These are phyloP conservation scores for Stegostoma tigrinum DNA, from an alignment of 2,113 vertebrate genomes.

Conservation along the genomic window DNA sequence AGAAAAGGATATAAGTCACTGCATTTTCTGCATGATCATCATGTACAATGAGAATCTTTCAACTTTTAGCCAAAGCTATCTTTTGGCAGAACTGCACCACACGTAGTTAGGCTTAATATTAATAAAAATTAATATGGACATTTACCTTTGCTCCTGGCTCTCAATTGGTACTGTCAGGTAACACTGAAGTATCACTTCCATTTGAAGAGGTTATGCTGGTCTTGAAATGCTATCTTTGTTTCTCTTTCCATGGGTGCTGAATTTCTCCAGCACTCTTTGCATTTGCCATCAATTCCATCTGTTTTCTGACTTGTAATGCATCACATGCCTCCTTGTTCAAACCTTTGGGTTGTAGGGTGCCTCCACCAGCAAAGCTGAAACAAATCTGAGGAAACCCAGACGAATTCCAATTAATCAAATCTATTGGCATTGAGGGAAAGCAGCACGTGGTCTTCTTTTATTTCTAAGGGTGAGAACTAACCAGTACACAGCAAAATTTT, in stretches of 20 bases:
- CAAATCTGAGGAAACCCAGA: not conserved
- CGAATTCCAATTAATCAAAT: not conserved
- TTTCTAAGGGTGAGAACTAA: conserved; percentile 7
- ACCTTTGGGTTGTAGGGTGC: not conserved
- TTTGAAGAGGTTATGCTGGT: too few species aligned
- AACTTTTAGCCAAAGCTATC: not conserved
- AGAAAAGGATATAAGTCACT: not conserved
- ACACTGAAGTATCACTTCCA: too few species aligned
- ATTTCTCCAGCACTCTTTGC: not conserved
- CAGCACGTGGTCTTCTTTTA: not conserved
- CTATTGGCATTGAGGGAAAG: not conserved
- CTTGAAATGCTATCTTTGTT: too few species aligned
- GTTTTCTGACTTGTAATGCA: not conserved
- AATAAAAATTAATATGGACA: too few species aligned
- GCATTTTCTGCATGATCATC: not conserved
- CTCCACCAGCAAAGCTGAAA: not conserved
- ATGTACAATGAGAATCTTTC: not conserved
- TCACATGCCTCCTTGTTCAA: not conserved
- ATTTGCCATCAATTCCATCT: not conserved
- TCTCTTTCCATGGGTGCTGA: too few species aligned
- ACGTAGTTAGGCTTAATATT: not conserved
- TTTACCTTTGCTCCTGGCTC: not conserved
- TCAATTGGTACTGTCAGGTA: too few species aligned
- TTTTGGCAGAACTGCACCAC: not conserved
- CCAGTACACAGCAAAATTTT: not conserved